Conservation (phyloP, 2,113 vertebrate species). For the Blennius ocellaris region DNA sequence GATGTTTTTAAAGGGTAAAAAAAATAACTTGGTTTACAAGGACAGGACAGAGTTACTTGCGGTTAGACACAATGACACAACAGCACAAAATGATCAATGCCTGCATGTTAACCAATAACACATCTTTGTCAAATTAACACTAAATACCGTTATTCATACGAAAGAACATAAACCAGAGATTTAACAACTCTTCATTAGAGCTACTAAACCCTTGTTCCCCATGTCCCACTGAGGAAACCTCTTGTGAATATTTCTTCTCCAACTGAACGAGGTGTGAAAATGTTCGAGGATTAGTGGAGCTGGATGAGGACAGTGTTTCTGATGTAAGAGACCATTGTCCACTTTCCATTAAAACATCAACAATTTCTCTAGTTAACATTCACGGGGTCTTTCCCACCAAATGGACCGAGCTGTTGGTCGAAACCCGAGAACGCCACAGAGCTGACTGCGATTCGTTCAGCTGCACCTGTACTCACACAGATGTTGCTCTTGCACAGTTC, state of each 20-base stretch:
- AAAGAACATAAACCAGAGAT: background rate
- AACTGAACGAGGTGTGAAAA: conserved; percentile 53
- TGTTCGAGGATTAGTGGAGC: conserved; percentile 11
- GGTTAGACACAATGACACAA: conserved; percentile 14
- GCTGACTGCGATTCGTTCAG: conserved; percentile 51
- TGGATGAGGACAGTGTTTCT: conserved; percentile 25
- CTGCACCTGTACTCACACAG: conserved; percentile 59
- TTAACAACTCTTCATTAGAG: background rate
- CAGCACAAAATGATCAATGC: background rate
- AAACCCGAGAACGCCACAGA: conserved; percentile 56
- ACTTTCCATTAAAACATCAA: conserved; percentile 51
- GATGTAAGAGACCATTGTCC: conserved; percentile 28
- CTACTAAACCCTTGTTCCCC: background rate
- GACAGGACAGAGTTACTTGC: background rate
- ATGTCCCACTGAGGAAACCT: background rate
- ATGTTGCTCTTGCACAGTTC: conserved; percentile 53
- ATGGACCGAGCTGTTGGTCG: conserved; percentile 5
- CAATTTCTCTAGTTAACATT: conserved; percentile 51
- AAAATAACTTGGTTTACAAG: conserved; percentile 19
- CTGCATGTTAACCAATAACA: background rate
- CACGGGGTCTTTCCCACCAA: conserved; percentile 64
- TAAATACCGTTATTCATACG: conserved; percentile 1
- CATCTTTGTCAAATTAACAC: conserved; percentile 4
- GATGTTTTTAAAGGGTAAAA: background rate
- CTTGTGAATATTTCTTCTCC: background rate